These are phyloP conservation scores for Rhagonycha lutea DNA, from an alignment of 2,888 invertebrate species.

Conservation along the genomic window DNA sequence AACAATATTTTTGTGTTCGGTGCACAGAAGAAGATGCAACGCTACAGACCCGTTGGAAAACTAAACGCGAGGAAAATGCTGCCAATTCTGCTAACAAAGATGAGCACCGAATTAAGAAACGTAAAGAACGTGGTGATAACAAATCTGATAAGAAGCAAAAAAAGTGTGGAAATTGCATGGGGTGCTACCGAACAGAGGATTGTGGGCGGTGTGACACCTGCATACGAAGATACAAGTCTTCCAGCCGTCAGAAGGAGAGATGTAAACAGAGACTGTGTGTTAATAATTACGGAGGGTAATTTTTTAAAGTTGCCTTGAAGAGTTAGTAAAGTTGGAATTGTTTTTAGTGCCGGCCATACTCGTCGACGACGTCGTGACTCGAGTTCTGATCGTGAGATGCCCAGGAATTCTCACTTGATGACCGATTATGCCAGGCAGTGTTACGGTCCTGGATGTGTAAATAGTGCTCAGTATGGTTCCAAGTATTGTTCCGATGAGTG, in stretches of 20 bases:
- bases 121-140: slow-evolving; percentile 47
- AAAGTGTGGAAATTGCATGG: slow-evolving; percentile 76
- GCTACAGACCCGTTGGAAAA: slow-evolving; percentile 63
- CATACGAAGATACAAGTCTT: slow-evolving; percentile 50
- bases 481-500: slow-evolving; percentile 95
- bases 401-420: slow-evolving; percentile 60
- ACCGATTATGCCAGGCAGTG: slow-evolving; percentile 78
- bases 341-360: slow-evolving; percentile 12
- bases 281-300: slow-evolving; percentile 52
- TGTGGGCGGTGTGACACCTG: slow-evolving; percentile 73
- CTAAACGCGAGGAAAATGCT: slow-evolving; percentile 48
- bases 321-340: background rate
- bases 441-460: slow-evolving; percentile 86
- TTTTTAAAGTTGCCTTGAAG: background rate
- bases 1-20: slow-evolving; percentile 88
- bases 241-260: slow-evolving; percentile 53
- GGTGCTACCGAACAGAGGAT: slow-evolving; percentile 71
- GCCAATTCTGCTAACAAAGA: slow-evolving; percentile 36
- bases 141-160: slow-evolving; percentile 56
- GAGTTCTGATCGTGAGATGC: slow-evolving; percentile 52
- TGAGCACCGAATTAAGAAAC: slow-evolving; percentile 43
- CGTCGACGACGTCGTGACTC: slow-evolving; percentile 50
- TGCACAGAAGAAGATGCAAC: slow-evolving; percentile 84
- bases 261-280: slow-evolving; percentile 60
- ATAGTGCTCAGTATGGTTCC: slow-evolving; percentile 74